These are phyloP conservation scores for Molanna angustata DNA, from an alignment of 2,888 invertebrate genomes.

Conservation along the genomic window DNA sequence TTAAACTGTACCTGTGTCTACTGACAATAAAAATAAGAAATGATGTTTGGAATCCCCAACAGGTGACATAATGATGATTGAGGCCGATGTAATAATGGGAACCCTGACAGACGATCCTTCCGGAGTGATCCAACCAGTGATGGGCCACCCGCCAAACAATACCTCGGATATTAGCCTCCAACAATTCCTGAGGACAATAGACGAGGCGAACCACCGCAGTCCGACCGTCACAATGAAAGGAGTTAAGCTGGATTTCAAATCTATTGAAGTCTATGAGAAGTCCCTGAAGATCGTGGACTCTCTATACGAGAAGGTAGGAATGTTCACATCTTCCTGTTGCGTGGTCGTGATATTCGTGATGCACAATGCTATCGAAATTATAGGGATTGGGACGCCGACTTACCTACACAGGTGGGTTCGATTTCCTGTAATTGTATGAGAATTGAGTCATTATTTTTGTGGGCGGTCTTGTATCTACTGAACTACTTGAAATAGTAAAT, in stretches of 20 bases:
- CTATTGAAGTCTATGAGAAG: slow-evolving; percentile 65
- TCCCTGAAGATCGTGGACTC: slow-evolving; percentile 50
- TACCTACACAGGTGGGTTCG: too few relatives aligned
- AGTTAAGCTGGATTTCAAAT: slow-evolving; percentile 86
- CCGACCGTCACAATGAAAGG: slow-evolving; percentile 59
- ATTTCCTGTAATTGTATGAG: too few relatives aligned
- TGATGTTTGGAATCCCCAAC: not conserved
- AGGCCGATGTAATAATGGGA: slow-evolving; percentile 80
- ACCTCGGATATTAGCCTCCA: slow-evolving; percentile 73
- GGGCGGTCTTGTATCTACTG: too few relatives aligned
- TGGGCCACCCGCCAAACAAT: slow-evolving; percentile 80
- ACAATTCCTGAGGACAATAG: slow-evolving; percentile 64
- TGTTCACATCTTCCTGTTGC: not conserved
- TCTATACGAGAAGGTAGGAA: slow-evolving; percentile 42
- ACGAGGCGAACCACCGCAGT: slow-evolving; percentile 50
- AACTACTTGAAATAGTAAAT: too few relatives aligned
- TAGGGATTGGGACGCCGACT: too few relatives aligned
- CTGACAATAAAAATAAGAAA: too few relatives aligned
- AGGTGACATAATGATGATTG: slow-evolving; percentile 72
- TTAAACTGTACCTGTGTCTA: too few relatives aligned
- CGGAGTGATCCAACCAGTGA: slow-evolving; percentile 63
- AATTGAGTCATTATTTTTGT: too few relatives aligned
- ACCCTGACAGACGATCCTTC: slow-evolving; percentile 50
- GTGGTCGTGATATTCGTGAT: slow-evolving; percentile 1
- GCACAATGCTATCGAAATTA: not conserved